phyloP scores from a whole-genome alignment of 2,797 vertebrate species.

The Schizopygopsis malacanthus region DNA sequence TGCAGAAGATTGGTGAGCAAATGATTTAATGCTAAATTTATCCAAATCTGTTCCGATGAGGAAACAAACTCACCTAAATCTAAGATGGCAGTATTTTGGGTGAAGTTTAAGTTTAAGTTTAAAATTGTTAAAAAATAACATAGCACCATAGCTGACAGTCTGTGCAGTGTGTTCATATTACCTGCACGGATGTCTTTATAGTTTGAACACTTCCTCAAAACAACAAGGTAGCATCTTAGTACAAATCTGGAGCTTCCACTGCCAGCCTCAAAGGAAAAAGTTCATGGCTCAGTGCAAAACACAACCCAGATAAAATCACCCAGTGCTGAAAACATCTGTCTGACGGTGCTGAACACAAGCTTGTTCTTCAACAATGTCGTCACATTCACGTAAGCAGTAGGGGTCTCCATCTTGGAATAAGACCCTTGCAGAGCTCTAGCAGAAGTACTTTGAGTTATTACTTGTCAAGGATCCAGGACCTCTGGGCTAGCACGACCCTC shows the following conservation, averaged over 20 bases:
- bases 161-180: not conserved
- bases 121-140: not conserved
- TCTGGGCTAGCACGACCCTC: slow-evolving; percentile 46
- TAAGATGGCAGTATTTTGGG: not conserved
- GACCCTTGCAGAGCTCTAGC: slow-evolving; percentile 43
- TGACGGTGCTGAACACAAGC: slow-evolving; percentile 1
- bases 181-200: not conserved
- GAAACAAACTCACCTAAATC: not conserved
- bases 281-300: slow-evolving; percentile 14
- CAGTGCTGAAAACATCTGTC: not conserved
- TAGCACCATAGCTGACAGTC: not conserved
- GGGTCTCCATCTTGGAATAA: slow-evolving; percentile 20
- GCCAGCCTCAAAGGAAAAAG: slow-evolving; percentile 8
- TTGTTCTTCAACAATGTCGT: not conserved
- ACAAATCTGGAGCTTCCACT: not conserved
- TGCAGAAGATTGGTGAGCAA: no score
- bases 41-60: not conserved
- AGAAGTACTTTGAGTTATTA: slow-evolving; percentile 62
- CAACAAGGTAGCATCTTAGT: not conserved
- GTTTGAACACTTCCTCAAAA: not conserved
- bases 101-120: not conserved
- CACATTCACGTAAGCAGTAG: slow-evolving; percentile 17
- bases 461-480: slow-evolving; percentile 56
- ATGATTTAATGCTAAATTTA: no score
- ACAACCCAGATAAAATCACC: slow-evolving; percentile 14